Base-by-base conservation (phyloP, 2,888 invertebrate species). In the Apomyelois bistriatella region DNA sequence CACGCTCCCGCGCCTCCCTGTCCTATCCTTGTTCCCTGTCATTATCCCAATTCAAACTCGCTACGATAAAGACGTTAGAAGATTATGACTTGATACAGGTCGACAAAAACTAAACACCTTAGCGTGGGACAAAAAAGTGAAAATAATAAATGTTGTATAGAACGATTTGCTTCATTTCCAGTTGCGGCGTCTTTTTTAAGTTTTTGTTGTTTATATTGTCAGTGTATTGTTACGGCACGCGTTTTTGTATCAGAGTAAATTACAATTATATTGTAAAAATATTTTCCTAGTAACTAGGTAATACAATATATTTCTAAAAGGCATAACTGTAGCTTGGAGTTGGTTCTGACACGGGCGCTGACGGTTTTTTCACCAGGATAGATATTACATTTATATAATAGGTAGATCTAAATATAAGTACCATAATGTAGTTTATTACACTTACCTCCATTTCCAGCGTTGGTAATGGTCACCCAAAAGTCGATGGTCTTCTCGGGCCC, bases 401-500 rank as follows among this genome's bases (percentile, higher is more conserved):
- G 32, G 32, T 10, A 32, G 10, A 32, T 32, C 9, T 7, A 28
- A 28, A 28, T 28, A n/a, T 28, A 28, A 28, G 8, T 32, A 22
- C 7, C 1, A 32, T 8, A 49, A 47, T 13, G 32, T 16, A 41
- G 32, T 42, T 49, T 22, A 28, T 9, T 36, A 42, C 32, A 92
- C 94, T 94, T 79, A 96, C 96, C 96, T 91, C 95, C 95, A 82
- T 95, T 95, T 90, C 96, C 96, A 60, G 95, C 93, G 82, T 97
- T 97, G 54, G 96, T 96, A 70, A 97, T 97, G 53, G 96, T 97
- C 52, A 98, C 97, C 97, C 97, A 98, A 83, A 98, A 98, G 85
- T 98, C 97, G 73, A 98, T 97, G 10, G 97, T 97, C 82, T 98
- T 98, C 88, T 98, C 97, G 1, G 97, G 96, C 22, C 97, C 97